Evolutionary conservation across 2,888 invertebrate genomes (phyloP), one percentile per base, ranked within the genome.

Genomic region (Drosophila nr. perissopoda): DNA sequence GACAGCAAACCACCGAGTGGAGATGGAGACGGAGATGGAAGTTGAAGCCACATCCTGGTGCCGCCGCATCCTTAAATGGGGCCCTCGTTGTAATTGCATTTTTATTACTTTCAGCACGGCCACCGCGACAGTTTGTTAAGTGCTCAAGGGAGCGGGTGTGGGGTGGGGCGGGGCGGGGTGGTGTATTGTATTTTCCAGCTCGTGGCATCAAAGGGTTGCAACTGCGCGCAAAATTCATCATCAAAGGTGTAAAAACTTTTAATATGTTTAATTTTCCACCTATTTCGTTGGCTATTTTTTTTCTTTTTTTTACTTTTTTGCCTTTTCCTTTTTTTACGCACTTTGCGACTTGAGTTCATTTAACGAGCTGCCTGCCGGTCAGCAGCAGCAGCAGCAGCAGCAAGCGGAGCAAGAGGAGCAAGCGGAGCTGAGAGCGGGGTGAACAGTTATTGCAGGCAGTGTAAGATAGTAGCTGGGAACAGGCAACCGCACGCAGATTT

Each of bases 191-290:
- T 25, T 25, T 13, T 29, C 27, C 40, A 18, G 58, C 21, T 27
- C 27, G 21, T 27, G 49, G 36, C 51, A 40, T 68, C 60, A 74
- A 88, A 83, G 79, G 87, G 87, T 83, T 88, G 68, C 69, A 66
- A 42, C 73, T 57, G 73, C 49, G 57, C 36, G 63, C 67, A 63
- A 89, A 90, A 90, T 84, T 82, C 90, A 91, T 90, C 91, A 90
- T 91, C 83, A 90, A 91, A 91, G 91, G 92, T 91, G 92, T 87
- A 89, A 90, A 90, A 90, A 90, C 87, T 91, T 90, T 91, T 82
- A 90, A 83, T 89, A 91, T 88, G 83, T 90, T 91, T 91, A 91
- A 91, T 91, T 89, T 91, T 80, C 87, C 84, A 87, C 85, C 85
- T 75, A 85, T 77, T 90, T 80, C 80, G 67, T 42, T 48, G 27